Evolutionary conservation across 2,113 vertebrate species (phyloP).

Genomic region (Panthera tigris): DNA sequence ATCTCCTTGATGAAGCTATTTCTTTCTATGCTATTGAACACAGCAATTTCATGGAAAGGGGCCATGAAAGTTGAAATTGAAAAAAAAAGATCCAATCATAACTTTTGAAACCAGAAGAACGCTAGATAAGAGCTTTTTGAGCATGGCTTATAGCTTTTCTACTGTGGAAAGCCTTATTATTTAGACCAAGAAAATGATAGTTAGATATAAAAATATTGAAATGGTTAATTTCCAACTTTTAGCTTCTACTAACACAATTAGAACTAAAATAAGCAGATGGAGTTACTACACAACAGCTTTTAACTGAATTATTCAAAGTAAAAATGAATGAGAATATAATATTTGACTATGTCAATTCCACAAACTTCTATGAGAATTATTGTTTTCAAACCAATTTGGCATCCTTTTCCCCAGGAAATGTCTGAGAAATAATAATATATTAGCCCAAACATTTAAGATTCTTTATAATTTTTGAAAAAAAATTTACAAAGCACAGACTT

Average conservation of each 20-base stretch:
- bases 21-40: slow-evolving; percentile 28
- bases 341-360: not conserved
- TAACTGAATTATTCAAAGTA: not conserved
- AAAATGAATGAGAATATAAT: not conserved
- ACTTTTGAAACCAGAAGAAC: slow-evolving; percentile 18
- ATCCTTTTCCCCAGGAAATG: not conserved
- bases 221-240: not conserved
- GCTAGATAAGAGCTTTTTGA: not conserved
- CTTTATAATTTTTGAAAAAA: not conserved
- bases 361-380: not conserved
- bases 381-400: slow-evolving; percentile 11
- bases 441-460: not conserved
- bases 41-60: slow-evolving; percentile 6
- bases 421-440: not conserved
- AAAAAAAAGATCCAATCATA: slow-evolving; percentile 27
- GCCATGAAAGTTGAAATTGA: slow-evolving; percentile 27
- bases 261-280: not conserved
- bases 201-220: not conserved
- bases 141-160: not conserved
- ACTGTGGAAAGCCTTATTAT: not conserved
- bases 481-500: not conserved
- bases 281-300: not conserved
- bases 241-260: not conserved
- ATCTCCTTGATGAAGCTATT: slow-evolving; percentile 42
- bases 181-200: not conserved